phyloP scores from a whole-genome alignment of 2,113 vertebrate genomes.

The Cervus canadensis region DNA sequence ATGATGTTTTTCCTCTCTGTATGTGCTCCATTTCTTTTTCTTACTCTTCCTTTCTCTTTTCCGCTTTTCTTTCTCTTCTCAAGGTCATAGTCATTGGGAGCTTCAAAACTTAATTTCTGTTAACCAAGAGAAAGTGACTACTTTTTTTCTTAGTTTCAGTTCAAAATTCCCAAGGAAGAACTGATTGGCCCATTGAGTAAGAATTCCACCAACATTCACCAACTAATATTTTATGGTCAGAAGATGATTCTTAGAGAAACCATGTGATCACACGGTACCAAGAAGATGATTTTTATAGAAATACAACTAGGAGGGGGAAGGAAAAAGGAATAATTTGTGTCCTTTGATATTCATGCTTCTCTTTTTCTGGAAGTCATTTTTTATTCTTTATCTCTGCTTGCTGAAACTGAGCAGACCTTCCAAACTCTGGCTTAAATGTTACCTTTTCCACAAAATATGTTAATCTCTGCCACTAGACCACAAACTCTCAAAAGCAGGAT shows the following conservation, averaged over 20 bases:
- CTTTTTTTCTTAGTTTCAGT: not conserved
- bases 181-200: not conserved
- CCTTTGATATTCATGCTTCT: not conserved
- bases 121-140: not conserved
- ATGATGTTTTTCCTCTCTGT: not conserved
- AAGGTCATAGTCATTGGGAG: not conserved
- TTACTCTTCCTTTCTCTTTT: not conserved
- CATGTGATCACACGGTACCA: not conserved
- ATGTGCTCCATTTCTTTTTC: not conserved
- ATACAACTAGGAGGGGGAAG: not conserved
- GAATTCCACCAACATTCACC: not conserved
- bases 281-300: not conserved
- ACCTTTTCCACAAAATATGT: not conserved
- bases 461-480: not conserved
- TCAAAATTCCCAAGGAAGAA: not conserved
- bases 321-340: not conserved
- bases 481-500: not conserved
- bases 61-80: not conserved
- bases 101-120: not conserved
- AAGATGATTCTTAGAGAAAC: not conserved
- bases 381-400: not conserved
- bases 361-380: not conserved
- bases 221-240: not conserved
- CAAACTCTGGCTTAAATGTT: not conserved
- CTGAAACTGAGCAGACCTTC: not conserved